Evolutionary conservation across 2,113 vertebrate species (phyloP).

Genomic region (Lepus timidus): DNA sequence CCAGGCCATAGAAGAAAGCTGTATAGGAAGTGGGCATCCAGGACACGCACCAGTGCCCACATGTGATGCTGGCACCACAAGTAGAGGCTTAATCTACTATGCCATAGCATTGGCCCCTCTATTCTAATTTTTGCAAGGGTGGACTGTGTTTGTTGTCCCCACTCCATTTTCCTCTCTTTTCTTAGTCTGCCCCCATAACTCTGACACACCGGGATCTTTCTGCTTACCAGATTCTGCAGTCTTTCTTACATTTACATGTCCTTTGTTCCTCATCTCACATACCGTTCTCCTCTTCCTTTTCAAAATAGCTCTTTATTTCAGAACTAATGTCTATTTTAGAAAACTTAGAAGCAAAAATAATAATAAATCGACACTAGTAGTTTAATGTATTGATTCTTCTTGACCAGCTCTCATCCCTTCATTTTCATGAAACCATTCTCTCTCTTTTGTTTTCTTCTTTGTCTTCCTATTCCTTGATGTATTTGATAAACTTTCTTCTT

Average conservation of each 20-base stretch:
- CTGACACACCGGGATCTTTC: not conserved
- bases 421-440: conserved; percentile 22
- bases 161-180: not conserved
- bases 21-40: no score
- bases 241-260: not conserved
- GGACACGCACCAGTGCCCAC: no score
- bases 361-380: not conserved
- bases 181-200: not conserved
- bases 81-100: no score
- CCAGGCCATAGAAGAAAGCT: no score
- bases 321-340: conserved; percentile 21
- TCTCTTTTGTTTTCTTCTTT: not conserved
- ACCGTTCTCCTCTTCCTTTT: conserved; percentile 1
- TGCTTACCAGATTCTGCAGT: not conserved
- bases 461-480: not conserved
- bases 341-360: not conserved
- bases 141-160: not conserved
- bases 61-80: no score
- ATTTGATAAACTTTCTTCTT: conserved; percentile 6
- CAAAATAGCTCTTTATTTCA: conserved; percentile 22
- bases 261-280: not conserved
- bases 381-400: conserved; percentile 28
- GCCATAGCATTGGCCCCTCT: no score
- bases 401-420: not conserved
- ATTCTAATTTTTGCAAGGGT: not conserved